These are phyloP conservation scores for Hipposideros larvatus DNA, from an alignment of 2,797 vertebrate species.

Conservation along the genomic window DNA sequence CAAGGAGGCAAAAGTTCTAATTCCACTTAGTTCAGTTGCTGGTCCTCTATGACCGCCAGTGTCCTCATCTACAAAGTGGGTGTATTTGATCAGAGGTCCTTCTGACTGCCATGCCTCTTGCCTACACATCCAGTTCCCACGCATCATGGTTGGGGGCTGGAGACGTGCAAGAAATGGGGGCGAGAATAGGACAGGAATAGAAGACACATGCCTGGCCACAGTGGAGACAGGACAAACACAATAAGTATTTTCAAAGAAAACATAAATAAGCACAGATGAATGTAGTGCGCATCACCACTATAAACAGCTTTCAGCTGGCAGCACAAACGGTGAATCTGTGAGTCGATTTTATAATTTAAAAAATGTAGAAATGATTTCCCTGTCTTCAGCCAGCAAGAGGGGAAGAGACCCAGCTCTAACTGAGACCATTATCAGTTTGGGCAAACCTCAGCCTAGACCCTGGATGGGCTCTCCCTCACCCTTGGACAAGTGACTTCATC, in stretches of 20 bases:
- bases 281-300: conserved; percentile 64
- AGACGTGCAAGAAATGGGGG: neutral
- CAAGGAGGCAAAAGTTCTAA: neutral
- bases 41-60: neutral
- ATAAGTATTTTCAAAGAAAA: conserved; percentile 80
- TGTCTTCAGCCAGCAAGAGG: conserved; percentile 17
- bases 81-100: neutral
- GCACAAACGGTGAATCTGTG: conserved; percentile 71
- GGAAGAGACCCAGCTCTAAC: conserved; percentile 27
- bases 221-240: conserved; percentile 81
- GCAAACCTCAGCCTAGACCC: neutral
- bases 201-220: conserved; percentile 59
- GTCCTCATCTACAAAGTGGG: conserved; percentile 16
- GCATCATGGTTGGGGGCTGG: neutral
- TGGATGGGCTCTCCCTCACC: neutral
- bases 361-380: conserved; percentile 57
- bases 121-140: neutral
- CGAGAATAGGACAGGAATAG: conserved; percentile 45
- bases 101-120: neutral
- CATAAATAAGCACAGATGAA: conserved; percentile 83
- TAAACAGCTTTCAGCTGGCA: conserved; percentile 83
- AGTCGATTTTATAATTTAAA: conserved; percentile 73
- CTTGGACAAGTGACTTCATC: neutral
- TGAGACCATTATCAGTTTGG: neutral
- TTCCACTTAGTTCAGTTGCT: neutral